Evolutionary conservation across 23 tunicate species (phyloP), one percentile per base, ranked within the genome.

Genomic region (Trididemnum clinides): DNA sequence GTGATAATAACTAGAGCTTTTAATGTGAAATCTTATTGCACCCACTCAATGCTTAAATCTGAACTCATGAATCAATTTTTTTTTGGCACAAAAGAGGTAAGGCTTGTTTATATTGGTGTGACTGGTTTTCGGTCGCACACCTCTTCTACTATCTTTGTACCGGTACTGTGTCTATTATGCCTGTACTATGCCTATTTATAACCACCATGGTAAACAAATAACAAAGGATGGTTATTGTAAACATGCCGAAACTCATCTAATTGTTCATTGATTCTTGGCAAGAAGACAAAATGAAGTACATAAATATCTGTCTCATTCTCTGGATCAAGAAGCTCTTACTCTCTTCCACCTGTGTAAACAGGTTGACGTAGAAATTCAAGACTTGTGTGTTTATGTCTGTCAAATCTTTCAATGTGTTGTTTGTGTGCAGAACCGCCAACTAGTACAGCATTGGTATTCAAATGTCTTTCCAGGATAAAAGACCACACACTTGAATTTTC

Each of bases 381-480:
- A 30, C 75, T 33, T 69, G 75, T 33, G 31, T n/a, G 38, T 69
- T 62, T 69, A 69, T 33, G 36, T 69, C 75, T 69, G 23, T 30
- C 18, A 6, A 69, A 69, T 6, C 75, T 35, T 33, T 69, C 75
- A 7, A 69, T n/a, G 7, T 37, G 12, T 30, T 69, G 75, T 6
- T 69, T 69, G n/a, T 69, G 75, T 5, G 31, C 75, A 27, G 75
- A 69, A 2, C 37, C 23, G n/a, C 75, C 36, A 4, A 69, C 75
- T 4, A 69, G 29, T 3, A 69, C 75, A 30, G 75, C 19, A n/a
- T 69, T 69, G 5, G 75, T 30, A 23, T 69, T 69, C 23, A 18
- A 31, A 28, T 18, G 29, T 69, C 15, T 49, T 20, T 69, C 6
- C 10, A 23, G 36, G 10, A 69, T 10, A 33, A 18, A 31, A 10